Conservation (phyloP, 2,113 vertebrate species). For the Syngnathoides biaculeatus region DNA sequence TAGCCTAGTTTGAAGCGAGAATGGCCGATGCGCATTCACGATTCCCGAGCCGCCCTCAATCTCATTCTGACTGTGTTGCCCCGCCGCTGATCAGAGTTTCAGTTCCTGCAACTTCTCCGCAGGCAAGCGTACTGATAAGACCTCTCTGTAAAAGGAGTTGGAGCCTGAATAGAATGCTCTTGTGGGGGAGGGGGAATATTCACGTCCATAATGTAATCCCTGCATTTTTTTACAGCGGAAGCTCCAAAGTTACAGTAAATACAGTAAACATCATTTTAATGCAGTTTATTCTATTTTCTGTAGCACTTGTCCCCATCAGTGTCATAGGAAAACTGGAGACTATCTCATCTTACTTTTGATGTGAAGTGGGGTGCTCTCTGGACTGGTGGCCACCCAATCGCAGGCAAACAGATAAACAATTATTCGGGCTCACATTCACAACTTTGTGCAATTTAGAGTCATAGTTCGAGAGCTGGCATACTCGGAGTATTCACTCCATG, state of each 20-base stretch:
- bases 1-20: constrained; percentile 20
- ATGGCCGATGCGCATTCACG: constrained; percentile 1
- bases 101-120: constrained; percentile 34
- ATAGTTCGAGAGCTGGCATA: too few relatives aligned
- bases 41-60: constrained; percentile 18
- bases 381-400: too few relatives aligned
- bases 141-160: constrained; percentile 50
- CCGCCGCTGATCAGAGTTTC: constrained; percentile 48
- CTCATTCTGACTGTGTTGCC: constrained; percentile 19
- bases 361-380: too few relatives aligned
- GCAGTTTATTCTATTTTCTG: too few relatives aligned
- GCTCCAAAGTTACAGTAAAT: neutral
- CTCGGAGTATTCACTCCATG: too few relatives aligned
- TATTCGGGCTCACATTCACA: too few relatives aligned
- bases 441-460: too few relatives aligned
- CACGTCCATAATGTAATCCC: constrained; percentile 23
- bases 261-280: neutral
- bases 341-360: too few relatives aligned
- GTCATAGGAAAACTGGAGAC: neutral
- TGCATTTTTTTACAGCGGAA: constrained; percentile 8
- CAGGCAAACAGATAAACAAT: too few relatives aligned
- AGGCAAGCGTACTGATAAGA: constrained; percentile 49
- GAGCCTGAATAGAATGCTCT: constrained; percentile 33
- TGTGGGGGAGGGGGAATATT: constrained; percentile 44
- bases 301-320: neutral